Evolutionary conservation across 1,140 invertebrate species (phyloP).

Genomic region (Panonychus citri): DNA sequence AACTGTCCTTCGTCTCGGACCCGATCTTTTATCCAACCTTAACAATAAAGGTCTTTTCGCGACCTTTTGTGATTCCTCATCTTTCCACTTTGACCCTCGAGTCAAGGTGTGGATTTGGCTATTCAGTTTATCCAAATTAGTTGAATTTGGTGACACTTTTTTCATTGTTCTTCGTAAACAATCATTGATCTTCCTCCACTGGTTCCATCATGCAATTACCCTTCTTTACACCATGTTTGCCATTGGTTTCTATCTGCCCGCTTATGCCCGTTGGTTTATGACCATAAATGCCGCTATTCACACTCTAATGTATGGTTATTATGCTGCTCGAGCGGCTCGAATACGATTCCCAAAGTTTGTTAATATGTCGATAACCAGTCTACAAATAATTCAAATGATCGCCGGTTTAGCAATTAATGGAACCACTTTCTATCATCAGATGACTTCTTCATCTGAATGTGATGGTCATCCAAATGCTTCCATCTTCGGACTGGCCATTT

Average conservation of each 20-base stretch:
- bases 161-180: slow-evolving; percentile 90
- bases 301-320: slow-evolving; percentile 93
- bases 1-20: not conserved
- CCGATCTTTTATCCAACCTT: not conserved
- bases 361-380: slow-evolving; percentile 70
- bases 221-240: slow-evolving; percentile 69
- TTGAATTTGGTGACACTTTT: slow-evolving; percentile 81
- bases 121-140: slow-evolving; percentile 73
- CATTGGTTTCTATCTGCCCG: slow-evolving; percentile 85
- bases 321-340: slow-evolving; percentile 66
- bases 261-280: slow-evolving; percentile 89
- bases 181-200: slow-evolving; percentile 86
- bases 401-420: slow-evolving; percentile 82
- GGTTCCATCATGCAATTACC: slow-evolving; percentile 44
- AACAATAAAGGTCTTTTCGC: not conserved
- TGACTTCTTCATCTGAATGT: not conserved
- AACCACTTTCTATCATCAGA: slow-evolving; percentile 10
- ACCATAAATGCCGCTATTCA: slow-evolving; percentile 96
- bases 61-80: not conserved
- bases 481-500: slow-evolving; percentile 3
- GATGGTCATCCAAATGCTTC: not conserved
- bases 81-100: not conserved
- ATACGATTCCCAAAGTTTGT: slow-evolving; percentile 54
- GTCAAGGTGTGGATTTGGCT: slow-evolving; percentile 62
- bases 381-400: slow-evolving; percentile 86